phyloP scores from a whole-genome alignment of 2,888 invertebrate genomes.

The Xestia rhomboidea region DNA sequence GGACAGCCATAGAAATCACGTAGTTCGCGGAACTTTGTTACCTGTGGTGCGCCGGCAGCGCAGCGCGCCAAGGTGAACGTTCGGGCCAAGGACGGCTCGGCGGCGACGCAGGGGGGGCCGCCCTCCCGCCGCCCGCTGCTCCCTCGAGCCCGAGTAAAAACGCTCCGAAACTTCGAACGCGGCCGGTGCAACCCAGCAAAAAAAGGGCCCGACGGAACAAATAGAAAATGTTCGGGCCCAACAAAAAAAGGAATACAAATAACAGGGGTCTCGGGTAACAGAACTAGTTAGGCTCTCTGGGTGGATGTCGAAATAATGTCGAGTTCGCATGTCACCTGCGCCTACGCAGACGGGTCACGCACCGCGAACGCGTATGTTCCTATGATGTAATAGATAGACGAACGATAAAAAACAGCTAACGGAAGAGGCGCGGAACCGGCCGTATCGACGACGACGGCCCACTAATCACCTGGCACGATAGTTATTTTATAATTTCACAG shows the following conservation, averaged over 20 bases:
- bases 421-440: constrained; percentile 86
- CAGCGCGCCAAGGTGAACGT: constrained; percentile 90
- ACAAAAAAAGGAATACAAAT: constrained; percentile 83
- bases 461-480: constrained; percentile 78
- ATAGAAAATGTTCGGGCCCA: constrained; percentile 85
- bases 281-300: constrained; percentile 82
- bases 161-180: constrained; percentile 86
- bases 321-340: constrained; percentile 88
- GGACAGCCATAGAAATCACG: constrained; percentile 89
- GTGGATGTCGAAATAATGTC: constrained; percentile 80
- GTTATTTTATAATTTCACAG: constrained; percentile 77
- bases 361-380: constrained; percentile 75
- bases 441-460: constrained; percentile 73
- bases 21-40: constrained; percentile 91
- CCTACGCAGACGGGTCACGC: constrained; percentile 85
- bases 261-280: constrained; percentile 86
- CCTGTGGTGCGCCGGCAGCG: constrained; percentile 88
- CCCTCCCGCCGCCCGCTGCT: constrained; percentile 68
- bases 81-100: constrained; percentile 90
- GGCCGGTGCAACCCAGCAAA: constrained; percentile 87
- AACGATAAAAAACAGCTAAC: constrained; percentile 83
- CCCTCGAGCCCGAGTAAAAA: constrained; percentile 84
- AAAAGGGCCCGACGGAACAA: constrained; percentile 89
- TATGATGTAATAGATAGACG: constrained; percentile 86
- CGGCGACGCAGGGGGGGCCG: constrained; percentile 83